Percentiles rank a stretch among this genome's conserved stretches.
Conservation (phyloP, 2,888 invertebrate species). For the Acleris sparsana region DNA sequence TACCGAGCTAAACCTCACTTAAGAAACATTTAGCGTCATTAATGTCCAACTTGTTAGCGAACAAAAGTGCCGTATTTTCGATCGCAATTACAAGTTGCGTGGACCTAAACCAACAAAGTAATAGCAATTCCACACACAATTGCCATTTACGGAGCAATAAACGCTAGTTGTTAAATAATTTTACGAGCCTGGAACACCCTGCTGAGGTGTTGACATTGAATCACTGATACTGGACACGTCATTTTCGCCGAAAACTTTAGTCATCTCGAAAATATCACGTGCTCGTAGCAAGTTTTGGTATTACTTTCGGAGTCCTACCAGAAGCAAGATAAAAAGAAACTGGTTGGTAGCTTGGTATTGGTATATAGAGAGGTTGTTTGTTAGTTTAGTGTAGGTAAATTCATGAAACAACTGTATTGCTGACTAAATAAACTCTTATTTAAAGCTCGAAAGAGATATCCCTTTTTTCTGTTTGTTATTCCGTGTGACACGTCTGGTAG, state of each 20-base stretch:
- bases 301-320: too few relatives aligned
- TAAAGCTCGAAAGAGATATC: too few relatives aligned
- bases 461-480: neutral
- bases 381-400: too few relatives aligned
- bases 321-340: too few relatives aligned
- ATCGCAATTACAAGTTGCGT: slow-evolving; percentile 19
- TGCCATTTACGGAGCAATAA: slow-evolving; percentile 7
- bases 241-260: neutral
- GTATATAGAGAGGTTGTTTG: too few relatives aligned
- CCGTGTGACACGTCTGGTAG: neutral
- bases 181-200: slow-evolving; percentile 30
- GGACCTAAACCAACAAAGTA: slow-evolving; percentile 21
- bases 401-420: too few relatives aligned
- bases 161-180: slow-evolving; percentile 5
- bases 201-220: slow-evolving; percentile 25
- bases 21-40: too few relatives aligned
- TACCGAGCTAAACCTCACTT: too few relatives aligned
- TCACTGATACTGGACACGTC: slow-evolving; percentile 15
- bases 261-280: slow-evolving; percentile 1
- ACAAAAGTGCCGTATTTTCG: neutral
- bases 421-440: too few relatives aligned
- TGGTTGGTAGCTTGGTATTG: too few relatives aligned
- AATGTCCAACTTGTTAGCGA: neutral
- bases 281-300: neutral
- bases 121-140: slow-evolving; percentile 25